A percentile compares a stretch with the other conserved stretches of the same genome.
Evolutionary conservation across 2,888 invertebrate species (phyloP).

Genomic region (Papilio gigon): DNA sequence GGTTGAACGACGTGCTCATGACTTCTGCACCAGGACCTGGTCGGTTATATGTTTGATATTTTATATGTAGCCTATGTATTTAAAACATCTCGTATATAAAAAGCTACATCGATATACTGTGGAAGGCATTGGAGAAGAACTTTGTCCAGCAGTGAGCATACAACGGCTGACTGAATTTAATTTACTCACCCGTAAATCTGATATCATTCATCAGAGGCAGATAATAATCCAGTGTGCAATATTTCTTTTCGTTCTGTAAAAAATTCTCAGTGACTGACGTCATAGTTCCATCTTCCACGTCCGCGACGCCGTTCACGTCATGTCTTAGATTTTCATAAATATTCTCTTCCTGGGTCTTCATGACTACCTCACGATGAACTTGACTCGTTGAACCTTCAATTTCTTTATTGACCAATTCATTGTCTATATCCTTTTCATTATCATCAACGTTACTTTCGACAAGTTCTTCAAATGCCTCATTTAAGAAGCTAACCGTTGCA

Average conservation of each 20-base stretch:
- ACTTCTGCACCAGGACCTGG: slow-evolving; percentile 74
- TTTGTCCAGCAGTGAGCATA: no score
- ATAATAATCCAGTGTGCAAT: slow-evolving; percentile 67
- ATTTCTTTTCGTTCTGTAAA: slow-evolving; percentile 78
- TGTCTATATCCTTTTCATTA: slow-evolving; percentile 61
- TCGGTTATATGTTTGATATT: background rate
- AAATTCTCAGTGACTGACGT: slow-evolving; percentile 69
- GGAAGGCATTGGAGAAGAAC: no score
- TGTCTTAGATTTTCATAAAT: slow-evolving; percentile 34
- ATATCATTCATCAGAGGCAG: slow-evolving; percentile 73
- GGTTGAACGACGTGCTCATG: slow-evolving; percentile 77
- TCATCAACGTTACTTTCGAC: slow-evolving; percentile 77
- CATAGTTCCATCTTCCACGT: slow-evolving; percentile 53
- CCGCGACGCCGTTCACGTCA: slow-evolving; percentile 46
- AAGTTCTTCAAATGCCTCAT: slow-evolving; percentile 73
- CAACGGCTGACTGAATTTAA: no score
- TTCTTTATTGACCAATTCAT: slow-evolving; percentile 49
- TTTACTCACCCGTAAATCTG: slow-evolving; percentile 74
- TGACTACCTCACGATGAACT: slow-evolving; percentile 46
- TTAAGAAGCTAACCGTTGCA: slow-evolving; percentile 72
- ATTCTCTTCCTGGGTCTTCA: slow-evolving; percentile 43
- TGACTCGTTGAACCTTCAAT: slow-evolving; percentile 41
- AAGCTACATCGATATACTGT: no score
- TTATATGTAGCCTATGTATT: no score
- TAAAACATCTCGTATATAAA: no score